Evolutionary conservation across 2,113 vertebrate genomes (phyloP).

Genomic region (Meleagris gallopavo): DNA sequence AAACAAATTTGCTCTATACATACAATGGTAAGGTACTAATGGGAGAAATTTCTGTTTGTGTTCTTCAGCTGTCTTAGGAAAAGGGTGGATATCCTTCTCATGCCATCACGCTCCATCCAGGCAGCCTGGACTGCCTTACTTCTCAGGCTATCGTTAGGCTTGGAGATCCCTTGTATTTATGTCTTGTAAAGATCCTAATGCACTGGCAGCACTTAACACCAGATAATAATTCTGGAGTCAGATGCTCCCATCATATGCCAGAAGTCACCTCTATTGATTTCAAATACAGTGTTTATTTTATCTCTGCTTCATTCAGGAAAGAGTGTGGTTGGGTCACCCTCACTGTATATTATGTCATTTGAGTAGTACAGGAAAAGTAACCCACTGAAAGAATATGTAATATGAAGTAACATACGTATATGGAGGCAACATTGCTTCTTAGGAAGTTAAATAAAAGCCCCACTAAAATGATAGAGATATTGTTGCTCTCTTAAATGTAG

Average conservation of each 20-base stretch:
- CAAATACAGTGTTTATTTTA: constrained; percentile 43
- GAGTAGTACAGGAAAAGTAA: not conserved
- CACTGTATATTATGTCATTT: not conserved
- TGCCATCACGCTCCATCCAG: not conserved
- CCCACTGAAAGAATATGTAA: not conserved
- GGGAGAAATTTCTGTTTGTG: not conserved
- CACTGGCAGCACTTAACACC: constrained; percentile 52
- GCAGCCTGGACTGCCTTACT: not conserved
- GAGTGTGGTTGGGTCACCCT: not conserved
- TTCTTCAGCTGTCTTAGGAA: not conserved
- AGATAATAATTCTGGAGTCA: constrained; percentile 52
- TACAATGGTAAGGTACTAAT: not conserved
- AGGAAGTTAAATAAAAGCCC: not conserved
- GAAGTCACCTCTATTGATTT: constrained; percentile 47
- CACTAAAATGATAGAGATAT: not conserved
- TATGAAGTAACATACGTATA: not conserved
- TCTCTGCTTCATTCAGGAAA: constrained; percentile 3
- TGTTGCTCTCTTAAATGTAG: not conserved
- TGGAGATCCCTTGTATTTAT: constrained; percentile 24
- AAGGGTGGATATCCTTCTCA: not conserved
- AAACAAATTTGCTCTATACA: not conserved
- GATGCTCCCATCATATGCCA: constrained; percentile 7
- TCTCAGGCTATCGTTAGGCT: not conserved
- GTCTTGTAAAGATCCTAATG: constrained; percentile 19
- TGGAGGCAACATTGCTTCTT: not conserved